Conservation (phyloP, 2,113 vertebrate genomes). For the Lepidothrix coronata region DNA sequence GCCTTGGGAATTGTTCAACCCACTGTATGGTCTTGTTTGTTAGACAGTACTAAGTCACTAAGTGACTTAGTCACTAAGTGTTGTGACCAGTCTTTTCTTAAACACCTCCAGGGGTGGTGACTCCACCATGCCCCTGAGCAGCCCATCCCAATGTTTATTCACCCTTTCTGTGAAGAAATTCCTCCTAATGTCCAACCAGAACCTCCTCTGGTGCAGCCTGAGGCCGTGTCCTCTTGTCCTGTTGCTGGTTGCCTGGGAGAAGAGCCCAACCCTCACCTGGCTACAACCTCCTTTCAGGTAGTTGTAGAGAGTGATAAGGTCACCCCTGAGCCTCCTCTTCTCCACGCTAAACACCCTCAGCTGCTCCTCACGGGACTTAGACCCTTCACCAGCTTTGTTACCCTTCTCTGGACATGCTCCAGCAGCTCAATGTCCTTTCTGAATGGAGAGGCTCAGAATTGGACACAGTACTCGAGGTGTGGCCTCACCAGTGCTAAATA, state of each 20-base stretch:
- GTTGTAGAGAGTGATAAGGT: not conserved
- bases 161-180: not conserved
- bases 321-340: not conserved
- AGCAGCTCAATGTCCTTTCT: not conserved
- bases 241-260: too few relatives aligned
- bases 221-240: not conserved
- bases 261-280: not conserved
- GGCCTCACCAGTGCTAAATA: not conserved
- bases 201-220: not conserved
- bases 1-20: not conserved
- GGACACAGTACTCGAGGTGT: not conserved
- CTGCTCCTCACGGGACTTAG: not conserved
- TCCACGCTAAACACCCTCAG: not conserved
- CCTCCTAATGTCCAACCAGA: not conserved
- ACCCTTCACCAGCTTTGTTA: not conserved
- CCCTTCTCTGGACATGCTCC: rapidly evolving
- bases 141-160: not conserved
- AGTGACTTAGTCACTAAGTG: not conserved
- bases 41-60: not conserved
- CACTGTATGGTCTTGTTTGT: not conserved
- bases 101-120: not conserved
- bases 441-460: not conserved
- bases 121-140: rapidly evolving
- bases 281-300: not conserved
- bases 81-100: not conserved